Conservation (phyloP, 2,113 vertebrate genomes). For the Pleuronectes platessa region DNA sequence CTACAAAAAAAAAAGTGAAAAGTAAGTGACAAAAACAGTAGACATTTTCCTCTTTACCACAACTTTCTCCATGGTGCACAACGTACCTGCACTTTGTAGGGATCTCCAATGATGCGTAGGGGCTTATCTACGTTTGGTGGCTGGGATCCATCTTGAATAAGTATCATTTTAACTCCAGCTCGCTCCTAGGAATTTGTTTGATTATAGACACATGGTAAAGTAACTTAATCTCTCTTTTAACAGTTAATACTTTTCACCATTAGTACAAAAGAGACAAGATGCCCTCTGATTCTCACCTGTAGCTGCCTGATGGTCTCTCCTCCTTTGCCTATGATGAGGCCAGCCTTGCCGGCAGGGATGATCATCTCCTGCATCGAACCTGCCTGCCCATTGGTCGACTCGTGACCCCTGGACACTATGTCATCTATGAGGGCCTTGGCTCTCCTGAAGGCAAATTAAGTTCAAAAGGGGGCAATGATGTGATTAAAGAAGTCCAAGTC, state of each 20-base stretch:
- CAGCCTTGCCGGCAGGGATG: constrained; percentile 92
- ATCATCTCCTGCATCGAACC: constrained; percentile 94
- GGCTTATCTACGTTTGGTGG: constrained; percentile 92
- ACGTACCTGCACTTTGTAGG: constrained; percentile 93
- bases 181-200: constrained; percentile 82
- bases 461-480: not conserved
- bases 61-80: not conserved
- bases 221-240: not conserved
- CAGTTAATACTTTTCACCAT: not conserved
- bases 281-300: constrained; percentile 80
- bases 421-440: constrained; percentile 92
- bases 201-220: not conserved
- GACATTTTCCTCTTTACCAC: not conserved
- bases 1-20: constrained; percentile 66
- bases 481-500: not conserved
- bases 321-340: constrained; percentile 93
- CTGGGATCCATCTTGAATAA: constrained; percentile 94
- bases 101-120: constrained; percentile 92
- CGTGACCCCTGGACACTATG: constrained; percentile 90
- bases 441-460: constrained; percentile 78
- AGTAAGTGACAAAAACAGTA: not conserved
- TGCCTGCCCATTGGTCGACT: constrained; percentile 86
- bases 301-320: constrained; percentile 95
- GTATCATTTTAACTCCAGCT: constrained; percentile 95
- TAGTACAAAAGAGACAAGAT: not conserved